Evolutionary conservation across 1,140 invertebrate genomes (phyloP), one percentile per base, ranked within the genome.

Genomic region (Heliothis subflexa): DNA sequence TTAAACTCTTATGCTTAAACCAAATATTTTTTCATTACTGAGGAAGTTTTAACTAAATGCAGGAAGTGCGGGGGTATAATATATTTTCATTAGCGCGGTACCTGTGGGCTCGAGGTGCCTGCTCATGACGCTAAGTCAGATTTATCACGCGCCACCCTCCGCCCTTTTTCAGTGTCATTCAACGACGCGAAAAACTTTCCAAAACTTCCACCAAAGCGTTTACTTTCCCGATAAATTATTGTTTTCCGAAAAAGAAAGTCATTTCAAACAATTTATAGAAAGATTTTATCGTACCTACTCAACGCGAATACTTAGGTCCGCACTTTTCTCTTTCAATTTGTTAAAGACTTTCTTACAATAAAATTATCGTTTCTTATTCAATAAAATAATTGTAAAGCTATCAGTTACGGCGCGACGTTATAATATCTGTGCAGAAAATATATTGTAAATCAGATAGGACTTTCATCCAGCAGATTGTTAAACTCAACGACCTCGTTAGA

Each of bases 81-180:
- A 88, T 85, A 88, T 92, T 89, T 91, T 89, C 87, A 91, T 93
- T 91, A 90, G 25, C 47, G 59, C 64, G 18, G 76, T 79, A 87
- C 84, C 84, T 87, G 80, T 57, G 79, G 78, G 83, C 78, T 62
- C 74, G 70, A 85, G 82, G 59, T 87, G 86, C 80, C 64, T 79
- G 80, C 76, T 83, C 86, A 83, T 82, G 87, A 89, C 90, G 81
- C 80, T 91, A 91, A 91, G 86, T 89, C 86, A 89, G 90, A 92
- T 91, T 92, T 90, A 91, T 93, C 84, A 88, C 88, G 49, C 70
- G 40, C 76, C 82, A 84, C 81, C 82, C 78, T 85, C 40, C 45
- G n/a, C 28, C 64, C 52, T 71, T 84, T 89, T 87, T 85, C 83
- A 87, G 83, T 84, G 83, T 87, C 86, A 87, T 86, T 82, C 64